phyloP scores from a whole-genome alignment of 2,888 invertebrate species.

The Neoascia interrupta region DNA sequence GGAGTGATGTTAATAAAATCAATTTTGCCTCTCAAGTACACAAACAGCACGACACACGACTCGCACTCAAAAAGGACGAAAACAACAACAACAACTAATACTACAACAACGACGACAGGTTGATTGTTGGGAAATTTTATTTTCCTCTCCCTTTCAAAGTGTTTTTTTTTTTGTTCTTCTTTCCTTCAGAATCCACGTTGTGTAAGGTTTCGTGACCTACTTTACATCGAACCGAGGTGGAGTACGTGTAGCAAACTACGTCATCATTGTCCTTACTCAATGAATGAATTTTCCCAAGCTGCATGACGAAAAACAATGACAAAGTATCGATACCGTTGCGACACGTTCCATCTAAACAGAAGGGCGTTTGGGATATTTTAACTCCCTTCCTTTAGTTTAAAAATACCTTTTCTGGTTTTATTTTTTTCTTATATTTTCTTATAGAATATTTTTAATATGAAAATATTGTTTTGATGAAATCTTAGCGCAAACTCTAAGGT shows the following conservation, averaged over 20 bases:
- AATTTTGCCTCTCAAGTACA: not conserved
- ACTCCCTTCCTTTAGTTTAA: not conserved
- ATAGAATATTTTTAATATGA: not conserved
- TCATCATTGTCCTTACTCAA: constrained; percentile 68
- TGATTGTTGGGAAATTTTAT: constrained; percentile 41
- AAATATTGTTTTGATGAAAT: constrained; percentile 22
- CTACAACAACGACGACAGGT: constrained; percentile 23
- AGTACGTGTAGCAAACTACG: constrained; percentile 62
- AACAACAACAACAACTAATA: constrained; percentile 4
- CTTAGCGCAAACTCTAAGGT: constrained; percentile 54
- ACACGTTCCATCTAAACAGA: not conserved
- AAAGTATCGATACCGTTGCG: constrained; percentile 1
- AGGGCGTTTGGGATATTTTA: not conserved
- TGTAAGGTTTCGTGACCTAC: constrained; percentile 63
- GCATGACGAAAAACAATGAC: constrained; percentile 20
- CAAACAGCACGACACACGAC: not conserved
- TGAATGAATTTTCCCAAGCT: constrained; percentile 61
- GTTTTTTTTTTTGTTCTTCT: not conserved
- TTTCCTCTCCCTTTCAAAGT: constrained; percentile 13
- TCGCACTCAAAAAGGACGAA: not conserved
- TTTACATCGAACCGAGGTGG: constrained; percentile 48
- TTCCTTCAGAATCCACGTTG: constrained; percentile 25
- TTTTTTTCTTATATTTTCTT: not conserved
- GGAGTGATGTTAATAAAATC: constrained; percentile 17
- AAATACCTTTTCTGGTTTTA: not conserved